These are phyloP conservation scores for Sylvietta virens DNA, from an alignment of 2,113 vertebrate genomes.

Conservation along the genomic window DNA sequence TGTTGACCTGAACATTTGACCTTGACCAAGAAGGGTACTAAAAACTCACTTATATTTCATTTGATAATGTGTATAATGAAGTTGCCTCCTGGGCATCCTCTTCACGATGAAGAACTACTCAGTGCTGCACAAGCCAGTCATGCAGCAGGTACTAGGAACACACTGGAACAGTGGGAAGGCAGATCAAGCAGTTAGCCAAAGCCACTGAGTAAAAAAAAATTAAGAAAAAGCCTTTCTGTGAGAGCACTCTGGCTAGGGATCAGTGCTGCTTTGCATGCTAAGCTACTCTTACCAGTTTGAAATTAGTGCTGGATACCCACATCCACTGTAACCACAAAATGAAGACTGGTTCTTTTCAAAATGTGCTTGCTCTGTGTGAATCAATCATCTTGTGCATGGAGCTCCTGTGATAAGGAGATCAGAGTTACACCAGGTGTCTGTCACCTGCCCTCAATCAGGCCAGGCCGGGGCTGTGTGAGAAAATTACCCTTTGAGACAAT, in stretches of 20 bases:
- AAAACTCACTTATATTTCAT: background rate
- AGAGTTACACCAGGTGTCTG: background rate
- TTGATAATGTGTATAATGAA: background rate
- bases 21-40: background rate
- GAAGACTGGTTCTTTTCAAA: background rate
- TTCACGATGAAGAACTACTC: background rate
- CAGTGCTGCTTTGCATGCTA: background rate
- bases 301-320: background rate
- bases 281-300: background rate
- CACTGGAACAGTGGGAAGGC: background rate
- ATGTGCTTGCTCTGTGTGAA: too few relatives aligned
- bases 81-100: background rate
- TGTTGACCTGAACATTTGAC: background rate
- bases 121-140: background rate
- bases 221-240: background rate
- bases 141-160: background rate
- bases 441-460: background rate
- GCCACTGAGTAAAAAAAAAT: background rate
- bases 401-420: background rate
- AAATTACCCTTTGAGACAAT: background rate
- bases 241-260: background rate
- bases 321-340: background rate
- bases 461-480: fast-evolving
- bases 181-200: background rate
- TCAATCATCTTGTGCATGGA: background rate